phyloP scores from a whole-genome alignment of 2,888 invertebrate genomes.

The Lathronympha strigana region DNA sequence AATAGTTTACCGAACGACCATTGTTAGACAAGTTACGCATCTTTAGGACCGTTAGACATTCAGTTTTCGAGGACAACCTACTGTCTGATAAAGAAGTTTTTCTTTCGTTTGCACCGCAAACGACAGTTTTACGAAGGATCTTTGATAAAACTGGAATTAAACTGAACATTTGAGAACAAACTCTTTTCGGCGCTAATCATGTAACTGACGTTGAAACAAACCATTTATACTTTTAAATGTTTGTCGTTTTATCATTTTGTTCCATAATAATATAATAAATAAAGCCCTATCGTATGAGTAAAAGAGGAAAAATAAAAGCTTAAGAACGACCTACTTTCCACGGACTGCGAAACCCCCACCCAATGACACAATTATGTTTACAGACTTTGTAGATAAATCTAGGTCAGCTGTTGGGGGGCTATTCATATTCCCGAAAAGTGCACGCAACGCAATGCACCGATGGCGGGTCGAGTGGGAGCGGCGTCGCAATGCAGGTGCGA shows the following conservation, averaged over 20 bases:
- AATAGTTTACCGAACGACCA: conserved; percentile 31
- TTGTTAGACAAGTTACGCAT: conserved; percentile 12
- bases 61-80: conserved; percentile 3
- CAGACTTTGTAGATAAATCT: conserved; percentile 1
- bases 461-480: conserved; percentile 61
- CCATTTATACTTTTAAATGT: no score
- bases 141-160: neutral
- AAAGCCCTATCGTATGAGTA: no score
- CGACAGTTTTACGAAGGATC: neutral
- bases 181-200: neutral
- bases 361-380: conserved; percentile 12
- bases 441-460: conserved; percentile 61
- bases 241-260: no score
- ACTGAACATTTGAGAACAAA: neutral
- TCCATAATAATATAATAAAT: no score
- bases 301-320: neutral
- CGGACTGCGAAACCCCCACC: neutral
- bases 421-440: conserved; percentile 42
- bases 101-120: neutral
- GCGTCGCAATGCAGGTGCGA: conserved; percentile 76
- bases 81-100: neutral
- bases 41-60: conserved; percentile 21
- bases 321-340: neutral
- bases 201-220: no score
- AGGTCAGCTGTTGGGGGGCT: neutral